Conservation (phyloP, 2,888 invertebrate species). For the Sepiola atlantica region DNA sequence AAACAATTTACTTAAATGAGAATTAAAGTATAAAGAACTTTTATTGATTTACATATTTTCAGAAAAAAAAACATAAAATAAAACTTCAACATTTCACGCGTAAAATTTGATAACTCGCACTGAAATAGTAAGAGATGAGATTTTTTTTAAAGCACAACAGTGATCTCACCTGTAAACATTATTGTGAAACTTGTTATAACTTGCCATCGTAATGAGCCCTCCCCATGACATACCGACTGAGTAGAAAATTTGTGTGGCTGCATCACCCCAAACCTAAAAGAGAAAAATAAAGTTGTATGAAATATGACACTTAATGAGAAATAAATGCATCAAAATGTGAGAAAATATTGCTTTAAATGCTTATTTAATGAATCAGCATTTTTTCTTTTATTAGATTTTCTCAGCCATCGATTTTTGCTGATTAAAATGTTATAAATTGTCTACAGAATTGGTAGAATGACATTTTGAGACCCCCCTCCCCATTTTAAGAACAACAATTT, state of each 20-base stretch:
- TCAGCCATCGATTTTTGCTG: neutral
- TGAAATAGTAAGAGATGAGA: neutral
- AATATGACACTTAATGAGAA: neutral
- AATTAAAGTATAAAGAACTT: neutral
- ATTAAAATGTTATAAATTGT: neutral
- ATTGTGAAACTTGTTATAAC: slow-evolving; percentile 68
- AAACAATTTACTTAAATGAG: neutral
- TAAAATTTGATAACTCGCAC: neutral
- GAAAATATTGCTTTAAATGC: neutral
- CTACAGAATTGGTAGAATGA: neutral
- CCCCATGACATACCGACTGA: slow-evolving; percentile 71
- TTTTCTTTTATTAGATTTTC: neutral
- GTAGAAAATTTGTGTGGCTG: slow-evolving; percentile 71
- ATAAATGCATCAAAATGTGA: neutral
- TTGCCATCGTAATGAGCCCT: slow-evolving; percentile 62
- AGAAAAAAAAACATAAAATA: neutral
- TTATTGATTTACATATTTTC: neutral
- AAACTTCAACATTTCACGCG: neutral
- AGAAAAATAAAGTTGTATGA: neutral
- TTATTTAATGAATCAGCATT: neutral
- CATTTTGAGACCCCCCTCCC: neutral
- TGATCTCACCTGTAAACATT: slow-evolving; percentile 65
- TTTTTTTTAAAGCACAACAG: neutral
- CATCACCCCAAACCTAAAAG: slow-evolving; percentile 67
- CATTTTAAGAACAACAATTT: neutral